Percentiles rank a stretch among this genome's conserved stretches.
phyloP scores from a whole-genome alignment of 1,140 invertebrate genomes.

The Micrasema minimum region DNA sequence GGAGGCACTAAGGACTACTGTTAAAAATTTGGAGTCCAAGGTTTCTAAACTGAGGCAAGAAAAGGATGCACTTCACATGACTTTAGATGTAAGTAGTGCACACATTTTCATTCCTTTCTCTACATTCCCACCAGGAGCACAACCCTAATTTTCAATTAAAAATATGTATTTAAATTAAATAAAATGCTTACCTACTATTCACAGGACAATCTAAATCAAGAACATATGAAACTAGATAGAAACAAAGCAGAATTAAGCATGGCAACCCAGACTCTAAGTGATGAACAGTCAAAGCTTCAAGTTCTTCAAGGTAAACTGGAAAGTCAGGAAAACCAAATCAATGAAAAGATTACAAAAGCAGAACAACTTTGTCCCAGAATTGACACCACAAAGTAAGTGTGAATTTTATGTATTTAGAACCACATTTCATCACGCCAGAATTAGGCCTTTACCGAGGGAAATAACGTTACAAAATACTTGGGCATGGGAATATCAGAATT shows the following conservation, averaged over 20 bases:
- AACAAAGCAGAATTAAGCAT: constrained; percentile 54
- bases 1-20: constrained; percentile 13
- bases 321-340: constrained; percentile 57
- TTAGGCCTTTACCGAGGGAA: too few relatives aligned
- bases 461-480: too few relatives aligned
- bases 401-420: too few relatives aligned
- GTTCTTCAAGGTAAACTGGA: constrained; percentile 57
- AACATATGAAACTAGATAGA: constrained; percentile 57
- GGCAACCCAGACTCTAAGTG: constrained; percentile 53
- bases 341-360: constrained; percentile 56
- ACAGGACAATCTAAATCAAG: constrained; percentile 59
- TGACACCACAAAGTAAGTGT: constrained; percentile 63
- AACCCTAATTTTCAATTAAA: too few relatives aligned
- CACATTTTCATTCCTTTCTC: too few relatives aligned
- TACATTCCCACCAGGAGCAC: too few relatives aligned
- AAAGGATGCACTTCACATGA: constrained; percentile 29
- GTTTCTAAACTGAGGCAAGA: constrained; percentile 24
- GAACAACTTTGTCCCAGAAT: constrained; percentile 60
- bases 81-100: constrained; percentile 41
- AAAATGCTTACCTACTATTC: too few relatives aligned
- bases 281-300: constrained; percentile 57
- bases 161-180: too few relatives aligned
- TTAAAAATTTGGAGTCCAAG: constrained; percentile 30
- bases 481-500: too few relatives aligned
- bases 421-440: too few relatives aligned